These are phyloP conservation scores for Murina feae DNA, from an alignment of 2,113 vertebrate species.

Conservation along the genomic window DNA sequence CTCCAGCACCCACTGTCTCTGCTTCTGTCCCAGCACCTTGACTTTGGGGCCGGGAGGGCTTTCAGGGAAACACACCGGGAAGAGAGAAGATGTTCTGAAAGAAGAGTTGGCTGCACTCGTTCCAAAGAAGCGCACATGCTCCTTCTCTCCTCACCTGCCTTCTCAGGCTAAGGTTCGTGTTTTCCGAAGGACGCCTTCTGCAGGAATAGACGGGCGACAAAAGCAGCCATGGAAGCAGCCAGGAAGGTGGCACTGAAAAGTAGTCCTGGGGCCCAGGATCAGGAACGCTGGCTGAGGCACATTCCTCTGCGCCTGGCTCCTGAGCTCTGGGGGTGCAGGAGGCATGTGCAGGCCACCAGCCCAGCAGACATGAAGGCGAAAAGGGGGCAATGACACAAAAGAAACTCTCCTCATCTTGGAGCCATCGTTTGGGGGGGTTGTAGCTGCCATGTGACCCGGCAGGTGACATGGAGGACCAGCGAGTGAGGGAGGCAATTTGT, in stretches of 20 bases:
- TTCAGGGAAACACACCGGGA: conserved; percentile 12
- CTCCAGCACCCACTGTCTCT: neutral
- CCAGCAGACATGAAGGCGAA: neutral
- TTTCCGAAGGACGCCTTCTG: conserved; percentile 53
- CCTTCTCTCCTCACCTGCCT: conserved; percentile 23
- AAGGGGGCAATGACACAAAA: neutral
- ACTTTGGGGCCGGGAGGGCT: neutral
- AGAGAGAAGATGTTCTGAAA: conserved; percentile 16
- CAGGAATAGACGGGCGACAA: conserved; percentile 60
- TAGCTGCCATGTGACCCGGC: neutral
- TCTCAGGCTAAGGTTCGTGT: conserved; percentile 44
- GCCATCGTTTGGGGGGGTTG: conserved; percentile 8
- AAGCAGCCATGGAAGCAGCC: conserved; percentile 40
- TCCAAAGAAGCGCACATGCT: neutral
- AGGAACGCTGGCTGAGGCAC: neutral
- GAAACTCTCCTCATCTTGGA: neutral
- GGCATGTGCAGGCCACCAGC: neutral
- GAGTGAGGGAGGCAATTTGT: neutral
- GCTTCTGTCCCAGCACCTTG: neutral
- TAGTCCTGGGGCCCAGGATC: conserved; percentile 11
- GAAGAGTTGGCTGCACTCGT: neutral
- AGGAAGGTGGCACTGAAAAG: conserved; percentile 44
- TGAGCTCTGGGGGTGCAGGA: neutral
- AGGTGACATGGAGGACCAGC: neutral
- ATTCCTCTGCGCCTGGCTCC: neutral